Evolutionary conservation across 2,888 invertebrate genomes (phyloP).

Genomic region (Masnerella sp.): DNA sequence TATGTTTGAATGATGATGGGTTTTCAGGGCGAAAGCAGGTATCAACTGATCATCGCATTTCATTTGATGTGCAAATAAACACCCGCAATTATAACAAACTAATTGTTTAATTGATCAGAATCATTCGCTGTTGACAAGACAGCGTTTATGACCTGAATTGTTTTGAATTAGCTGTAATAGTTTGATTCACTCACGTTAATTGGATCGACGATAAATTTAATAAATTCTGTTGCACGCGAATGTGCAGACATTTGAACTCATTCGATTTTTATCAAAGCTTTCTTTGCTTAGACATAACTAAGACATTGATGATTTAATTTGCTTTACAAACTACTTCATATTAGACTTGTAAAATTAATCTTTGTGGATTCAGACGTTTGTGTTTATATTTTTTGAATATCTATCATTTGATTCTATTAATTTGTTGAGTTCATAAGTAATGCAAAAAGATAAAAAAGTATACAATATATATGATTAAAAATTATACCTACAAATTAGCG

Average conservation of each 20-base stretch:
- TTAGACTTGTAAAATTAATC: too few species aligned
- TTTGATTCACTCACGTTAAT: conserved; percentile 49
- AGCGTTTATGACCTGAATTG: conserved; percentile 45
- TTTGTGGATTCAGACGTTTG: too few species aligned
- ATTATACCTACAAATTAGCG: too few species aligned
- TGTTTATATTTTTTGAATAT: too few species aligned
- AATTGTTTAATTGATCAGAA: conserved; percentile 31
- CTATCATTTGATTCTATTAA: too few species aligned
- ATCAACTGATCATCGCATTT: neutral
- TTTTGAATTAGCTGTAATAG: conserved; percentile 49
- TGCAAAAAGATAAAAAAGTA: too few species aligned
- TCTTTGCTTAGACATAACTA: neutral
- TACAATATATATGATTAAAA: too few species aligned
- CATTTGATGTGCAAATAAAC: neutral
- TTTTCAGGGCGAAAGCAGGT: too few species aligned
- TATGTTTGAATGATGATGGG: too few species aligned
- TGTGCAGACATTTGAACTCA: neutral
- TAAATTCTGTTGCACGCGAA: conserved; percentile 23
- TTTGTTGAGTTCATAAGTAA: too few species aligned
- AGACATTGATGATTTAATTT: too few species aligned
- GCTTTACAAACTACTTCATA: too few species aligned
- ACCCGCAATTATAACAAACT: conserved; percentile 13
- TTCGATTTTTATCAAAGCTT: neutral
- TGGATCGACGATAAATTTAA: conserved; percentile 49
- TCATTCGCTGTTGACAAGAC: conserved; percentile 18